A percentile compares a stretch with the other conserved stretches of the same genome.
These are phyloP conservation scores for Leptinotarsa juncta DNA, from an alignment of 2,888 invertebrate genomes.

Conservation along the genomic window DNA sequence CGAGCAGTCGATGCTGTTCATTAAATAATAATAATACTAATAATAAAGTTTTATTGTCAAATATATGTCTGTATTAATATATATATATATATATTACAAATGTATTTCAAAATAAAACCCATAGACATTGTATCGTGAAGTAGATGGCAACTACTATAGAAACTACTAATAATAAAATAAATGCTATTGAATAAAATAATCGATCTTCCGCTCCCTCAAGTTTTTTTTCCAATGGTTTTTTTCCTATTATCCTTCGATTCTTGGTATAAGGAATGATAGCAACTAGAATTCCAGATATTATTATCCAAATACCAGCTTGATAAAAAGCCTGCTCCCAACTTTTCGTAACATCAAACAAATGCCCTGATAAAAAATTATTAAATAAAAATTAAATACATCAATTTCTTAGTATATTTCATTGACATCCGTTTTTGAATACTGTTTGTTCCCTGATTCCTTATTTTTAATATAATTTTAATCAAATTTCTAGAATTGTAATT, in stretches of 20 bases:
- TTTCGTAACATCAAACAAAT: conserved; percentile 74
- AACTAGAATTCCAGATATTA: conserved; percentile 79
- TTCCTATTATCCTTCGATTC: conserved; percentile 73
- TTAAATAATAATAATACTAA: no score
- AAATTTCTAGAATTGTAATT: no score
- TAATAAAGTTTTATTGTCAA: no score
- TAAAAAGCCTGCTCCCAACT: conserved; percentile 85
- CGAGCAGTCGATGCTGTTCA: no score
- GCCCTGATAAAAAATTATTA: conserved; percentile 61
- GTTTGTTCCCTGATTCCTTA: no score
- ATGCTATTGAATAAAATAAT: conserved; percentile 36
- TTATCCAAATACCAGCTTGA: conserved; percentile 84
- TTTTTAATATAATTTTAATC: no score
- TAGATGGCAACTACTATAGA: conserved; percentile 42
- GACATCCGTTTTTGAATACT: no score
- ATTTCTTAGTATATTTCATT: no score
- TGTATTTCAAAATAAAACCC: conserved; percentile 23
- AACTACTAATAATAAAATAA: conserved; percentile 37
- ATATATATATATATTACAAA: neutral
- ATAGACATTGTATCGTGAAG: conserved; percentile 43
- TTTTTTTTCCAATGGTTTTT: conserved; percentile 68
- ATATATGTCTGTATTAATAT: no score
- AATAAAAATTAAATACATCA: no score
- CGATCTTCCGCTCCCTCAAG: conserved; percentile 55
- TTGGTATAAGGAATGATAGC: conserved; percentile 75